A percentile compares a stretch with the other conserved stretches of the same genome.
Conservation (phyloP, 2,797 vertebrate species). For the Aldrovandia affinis region DNA sequence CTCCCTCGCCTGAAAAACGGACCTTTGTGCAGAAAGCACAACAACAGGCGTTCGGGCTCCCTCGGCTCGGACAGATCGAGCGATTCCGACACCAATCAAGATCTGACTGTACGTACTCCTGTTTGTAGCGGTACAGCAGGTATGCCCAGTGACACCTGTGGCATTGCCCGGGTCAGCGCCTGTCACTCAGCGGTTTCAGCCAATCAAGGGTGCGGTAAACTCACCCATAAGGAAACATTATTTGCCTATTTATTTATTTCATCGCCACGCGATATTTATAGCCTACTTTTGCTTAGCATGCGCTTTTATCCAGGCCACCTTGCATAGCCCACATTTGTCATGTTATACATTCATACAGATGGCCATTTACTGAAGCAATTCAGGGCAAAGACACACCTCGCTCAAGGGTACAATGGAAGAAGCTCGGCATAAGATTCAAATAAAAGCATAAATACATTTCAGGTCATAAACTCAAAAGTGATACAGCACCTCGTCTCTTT, state of each 20-base stretch:
- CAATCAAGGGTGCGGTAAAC: background rate
- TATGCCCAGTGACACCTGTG: background rate
- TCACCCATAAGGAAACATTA: background rate
- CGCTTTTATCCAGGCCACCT: background rate
- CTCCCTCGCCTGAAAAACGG: background rate
- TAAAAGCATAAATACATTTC: background rate
- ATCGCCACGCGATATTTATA: background rate
- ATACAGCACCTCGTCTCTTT: background rate
- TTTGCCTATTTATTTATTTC: background rate
- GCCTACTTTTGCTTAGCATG: background rate
- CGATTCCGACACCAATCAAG: background rate
- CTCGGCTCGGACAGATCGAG: background rate
- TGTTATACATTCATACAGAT: background rate
- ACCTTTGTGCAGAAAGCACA: background rate
- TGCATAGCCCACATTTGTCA: background rate
- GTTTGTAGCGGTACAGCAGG: background rate
- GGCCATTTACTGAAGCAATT: background rate
- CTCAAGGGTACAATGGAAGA: background rate
- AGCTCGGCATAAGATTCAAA: background rate
- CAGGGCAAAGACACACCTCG: background rate
- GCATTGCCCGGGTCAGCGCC: background rate
- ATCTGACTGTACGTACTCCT: background rate
- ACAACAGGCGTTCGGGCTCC: background rate
- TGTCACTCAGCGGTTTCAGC: background rate
- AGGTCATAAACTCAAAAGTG: background rate